Conservation (phyloP, 2,888 invertebrate genomes). For the Invenusta paracnida region DNA sequence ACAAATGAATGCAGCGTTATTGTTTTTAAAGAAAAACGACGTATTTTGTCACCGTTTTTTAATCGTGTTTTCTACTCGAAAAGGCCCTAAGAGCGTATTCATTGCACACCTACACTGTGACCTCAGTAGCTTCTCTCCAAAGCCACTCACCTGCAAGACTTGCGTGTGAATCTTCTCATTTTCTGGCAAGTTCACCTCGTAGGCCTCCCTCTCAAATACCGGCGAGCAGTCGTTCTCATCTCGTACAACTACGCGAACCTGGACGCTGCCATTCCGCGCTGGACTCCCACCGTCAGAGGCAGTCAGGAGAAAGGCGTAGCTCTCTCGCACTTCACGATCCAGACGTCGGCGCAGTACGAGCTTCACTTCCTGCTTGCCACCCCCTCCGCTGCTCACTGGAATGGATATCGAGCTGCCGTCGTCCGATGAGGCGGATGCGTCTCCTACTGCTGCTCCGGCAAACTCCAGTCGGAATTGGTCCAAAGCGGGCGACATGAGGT, state of each 20-base stretch:
- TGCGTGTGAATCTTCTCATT: conserved; percentile 23
- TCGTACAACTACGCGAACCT: conserved; percentile 33
- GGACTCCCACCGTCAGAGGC: conserved; percentile 40
- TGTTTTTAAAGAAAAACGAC: too few relatives aligned
- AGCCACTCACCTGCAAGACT: conserved; percentile 36
- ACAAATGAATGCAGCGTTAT: too few relatives aligned
- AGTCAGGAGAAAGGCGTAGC: conserved; percentile 35
- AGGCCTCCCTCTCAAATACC: conserved; percentile 35
- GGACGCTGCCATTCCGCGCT: conserved; percentile 27
- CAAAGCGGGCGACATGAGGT: background rate
- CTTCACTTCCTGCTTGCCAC: conserved; percentile 34
- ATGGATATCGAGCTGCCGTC: background rate
- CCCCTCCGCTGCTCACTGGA: background rate
- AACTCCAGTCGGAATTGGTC: background rate
- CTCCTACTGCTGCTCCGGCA: background rate
- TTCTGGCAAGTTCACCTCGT: conserved; percentile 23
- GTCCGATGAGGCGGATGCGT: background rate
- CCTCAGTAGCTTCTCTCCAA: too few relatives aligned
- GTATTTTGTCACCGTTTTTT: too few relatives aligned
- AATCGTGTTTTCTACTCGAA: too few relatives aligned
- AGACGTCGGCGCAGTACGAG: background rate
- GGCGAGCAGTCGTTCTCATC: conserved; percentile 42
- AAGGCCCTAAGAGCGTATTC: too few relatives aligned
- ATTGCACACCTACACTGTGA: too few relatives aligned
- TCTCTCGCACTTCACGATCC: conserved; percentile 24